Percentiles rank a stretch among this genome's conserved stretches.
Evolutionary conservation across 2,888 invertebrate species (phyloP).

Genomic region (Exocentrus adspersus): DNA sequence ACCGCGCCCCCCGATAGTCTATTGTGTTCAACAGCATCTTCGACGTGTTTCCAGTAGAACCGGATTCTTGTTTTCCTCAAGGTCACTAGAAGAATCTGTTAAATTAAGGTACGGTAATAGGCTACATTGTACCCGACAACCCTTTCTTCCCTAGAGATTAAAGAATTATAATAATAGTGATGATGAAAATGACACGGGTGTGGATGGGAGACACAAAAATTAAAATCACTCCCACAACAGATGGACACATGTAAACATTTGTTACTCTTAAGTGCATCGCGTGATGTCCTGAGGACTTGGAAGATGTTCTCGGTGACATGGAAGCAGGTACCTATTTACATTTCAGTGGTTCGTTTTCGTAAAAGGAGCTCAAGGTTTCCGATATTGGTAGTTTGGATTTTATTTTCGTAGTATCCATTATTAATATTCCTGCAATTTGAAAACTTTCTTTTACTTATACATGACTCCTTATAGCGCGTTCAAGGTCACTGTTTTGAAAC

Average conservation of each 20-base stretch:
- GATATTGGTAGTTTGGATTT: not conserved
- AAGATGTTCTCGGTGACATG: not conserved
- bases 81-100: slow-evolving; percentile 53
- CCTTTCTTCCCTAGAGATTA: slow-evolving; percentile 25
- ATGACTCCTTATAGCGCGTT: not conserved
- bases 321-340: not conserved
- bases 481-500: not conserved
- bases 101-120: slow-evolving; percentile 54
- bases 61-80: slow-evolving; percentile 60
- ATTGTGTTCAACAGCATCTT: slow-evolving; percentile 49
- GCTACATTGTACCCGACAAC: slow-evolving; percentile 42
- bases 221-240: slow-evolving; percentile 9
- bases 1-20: slow-evolving; percentile 26
- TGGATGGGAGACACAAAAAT: slow-evolving; percentile 10
- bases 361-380: not conserved
- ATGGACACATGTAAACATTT: slow-evolving; percentile 6
- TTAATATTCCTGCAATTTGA: not conserved
- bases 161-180: too few species aligned
- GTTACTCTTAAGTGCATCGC: slow-evolving; percentile 7
- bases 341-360: not conserved
- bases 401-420: too few species aligned
- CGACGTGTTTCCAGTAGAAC: slow-evolving; percentile 57
- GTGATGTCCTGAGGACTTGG: slow-evolving; percentile 11
- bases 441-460: not conserved
- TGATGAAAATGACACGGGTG: slow-evolving; percentile 19